A percentile compares a stretch with the other conserved stretches of the same genome.
These are phyloP conservation scores for Suricata suricatta DNA, from an alignment of 2,113 vertebrate species.

Conservation along the genomic window DNA sequence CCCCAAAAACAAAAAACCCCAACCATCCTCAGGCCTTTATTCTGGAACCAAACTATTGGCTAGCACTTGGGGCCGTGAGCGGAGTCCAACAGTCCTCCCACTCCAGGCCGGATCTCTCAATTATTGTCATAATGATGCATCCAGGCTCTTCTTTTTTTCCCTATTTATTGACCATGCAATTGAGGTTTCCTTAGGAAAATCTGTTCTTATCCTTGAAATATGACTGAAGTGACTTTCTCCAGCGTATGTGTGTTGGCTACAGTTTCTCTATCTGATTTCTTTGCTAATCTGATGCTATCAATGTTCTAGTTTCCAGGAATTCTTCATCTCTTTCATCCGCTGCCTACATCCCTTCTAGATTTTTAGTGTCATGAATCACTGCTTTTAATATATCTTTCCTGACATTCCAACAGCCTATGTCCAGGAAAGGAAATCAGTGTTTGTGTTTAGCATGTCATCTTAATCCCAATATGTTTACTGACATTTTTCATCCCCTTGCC, in stretches of 20 bases:
- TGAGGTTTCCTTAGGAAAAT: neutral
- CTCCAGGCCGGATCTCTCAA: neutral
- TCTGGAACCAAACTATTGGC: neutral
- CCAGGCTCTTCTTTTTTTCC: neutral
- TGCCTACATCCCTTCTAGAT: neutral
- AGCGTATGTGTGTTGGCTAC: neutral
- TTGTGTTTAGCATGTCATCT: conserved; percentile 3
- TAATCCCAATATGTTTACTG: neutral
- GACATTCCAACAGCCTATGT: neutral
- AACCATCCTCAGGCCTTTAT: neutral
- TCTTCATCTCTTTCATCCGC: neutral
- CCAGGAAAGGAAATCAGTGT: neutral
- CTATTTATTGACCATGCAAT: neutral
- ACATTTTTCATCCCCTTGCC: neutral
- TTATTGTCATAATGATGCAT: too few species aligned
- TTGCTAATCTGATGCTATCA: neutral
- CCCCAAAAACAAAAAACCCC: too few species aligned
- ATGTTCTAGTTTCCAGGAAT: conserved; percentile 40
- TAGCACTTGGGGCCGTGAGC: neutral
- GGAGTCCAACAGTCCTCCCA: neutral
- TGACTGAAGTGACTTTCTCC: neutral
- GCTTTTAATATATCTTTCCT: conserved; percentile 12
- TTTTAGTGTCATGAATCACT: conserved; percentile 3
- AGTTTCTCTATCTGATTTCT: conserved; percentile 9
- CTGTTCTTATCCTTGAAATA: neutral